Base-by-base conservation (phyloP, 2,797 vertebrate species). In the Acanthis flammea region DNA sequence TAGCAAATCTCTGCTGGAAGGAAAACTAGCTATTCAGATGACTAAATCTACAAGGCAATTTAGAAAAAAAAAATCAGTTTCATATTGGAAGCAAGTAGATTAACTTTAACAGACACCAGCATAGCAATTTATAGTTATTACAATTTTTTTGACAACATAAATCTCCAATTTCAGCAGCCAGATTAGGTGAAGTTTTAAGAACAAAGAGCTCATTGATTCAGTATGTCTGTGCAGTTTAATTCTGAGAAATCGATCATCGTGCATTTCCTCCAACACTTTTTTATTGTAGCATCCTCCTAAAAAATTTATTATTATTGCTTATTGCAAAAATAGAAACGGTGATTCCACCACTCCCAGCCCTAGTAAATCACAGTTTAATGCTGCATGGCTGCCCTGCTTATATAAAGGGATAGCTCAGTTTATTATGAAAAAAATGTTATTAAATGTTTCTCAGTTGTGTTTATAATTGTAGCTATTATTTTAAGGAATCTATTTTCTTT, bases 261-360 rank as follows among this genome's bases (percentile, higher is more conserved):
- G 79, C 95, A 95, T 94, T 97, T 96, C 95, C 92, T 94, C 94
- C 85, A 88, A 92, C 91, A 79, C 79, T 92, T 94, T 70, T 91
- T 75, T 71, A 88, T 91, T 55, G 92, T 60, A 88, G 60, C 88
- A 72, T 94, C 92, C 91, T 95, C 89, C 89, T 92, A 78, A 78
- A 91, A 72, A 68, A 94, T 95, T 94, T 93, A 94, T 94, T 94
- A 88, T 94, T 92, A 92, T 74, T 92, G 79, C 90, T 86, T 84
- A 65, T 61, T 88, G 53, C 80, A 91, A 88, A 95, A 95, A 95
- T 82, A 96, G 84, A 94, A 95, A 78, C 0, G 25, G 95, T 82
- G 91, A 96, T 97, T 92, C 91, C 85, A 63, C 41, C 55, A 37
- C 54, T 61, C 25, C 0, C 67, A 76, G 42, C 35, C 41, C 63